Percentiles rank a stretch among this genome's conserved stretches.
Evolutionary conservation across 2,888 invertebrate species (phyloP).

Genomic region (Dorcus parallelipipedus): DNA sequence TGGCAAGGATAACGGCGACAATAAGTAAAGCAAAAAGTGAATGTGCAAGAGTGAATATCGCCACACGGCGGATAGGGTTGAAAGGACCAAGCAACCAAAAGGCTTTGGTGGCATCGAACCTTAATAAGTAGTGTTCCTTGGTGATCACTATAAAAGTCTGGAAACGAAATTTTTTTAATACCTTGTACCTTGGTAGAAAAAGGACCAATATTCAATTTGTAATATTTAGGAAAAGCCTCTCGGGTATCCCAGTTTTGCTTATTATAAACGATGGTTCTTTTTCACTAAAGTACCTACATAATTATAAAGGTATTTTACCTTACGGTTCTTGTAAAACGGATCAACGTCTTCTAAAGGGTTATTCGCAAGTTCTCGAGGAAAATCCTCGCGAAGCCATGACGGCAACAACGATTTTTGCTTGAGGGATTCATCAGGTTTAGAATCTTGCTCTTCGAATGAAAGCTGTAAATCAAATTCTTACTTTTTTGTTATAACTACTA

Average conservation of each 20-base stretch:
- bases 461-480: no score
- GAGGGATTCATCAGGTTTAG: slow-evolving; percentile 93
- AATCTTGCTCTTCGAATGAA: slow-evolving; percentile 82
- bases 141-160: slow-evolving; percentile 99
- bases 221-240: no score
- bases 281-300: no score
- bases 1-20: slow-evolving; percentile 96
- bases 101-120: slow-evolving; percentile 96
- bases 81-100: slow-evolving; percentile 95
- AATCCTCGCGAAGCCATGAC: slow-evolving; percentile 89
- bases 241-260: no score
- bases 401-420: slow-evolving; percentile 96
- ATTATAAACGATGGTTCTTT: no score
- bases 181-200: no score
- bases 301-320: slow-evolving; percentile 59
- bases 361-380: slow-evolving; percentile 92
- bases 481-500: no score
- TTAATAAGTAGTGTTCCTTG: slow-evolving; percentile 97
- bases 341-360: slow-evolving; percentile 98
- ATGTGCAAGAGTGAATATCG: slow-evolving; percentile 97
- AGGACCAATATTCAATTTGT: no score
- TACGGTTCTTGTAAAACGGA: slow-evolving; percentile 91
- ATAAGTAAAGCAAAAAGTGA: slow-evolving; percentile 97
- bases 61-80: slow-evolving; percentile 95
- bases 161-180: slow-evolving; percentile 27